phyloP scores from a whole-genome alignment of 2,797 vertebrate species.

The Allobates femoralis region DNA sequence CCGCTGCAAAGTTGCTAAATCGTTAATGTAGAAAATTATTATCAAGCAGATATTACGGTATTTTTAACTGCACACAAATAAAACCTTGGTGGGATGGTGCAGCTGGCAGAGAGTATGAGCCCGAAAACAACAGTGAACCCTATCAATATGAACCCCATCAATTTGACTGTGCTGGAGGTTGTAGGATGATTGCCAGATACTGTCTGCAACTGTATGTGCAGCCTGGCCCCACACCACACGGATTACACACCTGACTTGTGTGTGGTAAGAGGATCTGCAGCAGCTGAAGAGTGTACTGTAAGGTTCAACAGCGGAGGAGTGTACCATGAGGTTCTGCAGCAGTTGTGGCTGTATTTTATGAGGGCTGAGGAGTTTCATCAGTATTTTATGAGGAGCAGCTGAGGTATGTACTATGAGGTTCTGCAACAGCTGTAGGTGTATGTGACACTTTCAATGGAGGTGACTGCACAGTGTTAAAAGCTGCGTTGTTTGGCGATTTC shows the following conservation, averaged over 20 bases:
- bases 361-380: too few relatives aligned
- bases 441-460: not conserved
- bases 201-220: too few relatives aligned
- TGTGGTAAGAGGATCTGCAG: not conserved
- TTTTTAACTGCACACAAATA: slow-evolving; percentile 23
- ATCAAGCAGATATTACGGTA: not conserved
- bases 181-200: too few relatives aligned
- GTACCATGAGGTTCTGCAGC: not conserved
- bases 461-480: too few relatives aligned
- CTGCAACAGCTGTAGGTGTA: not conserved
- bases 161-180: too few relatives aligned
- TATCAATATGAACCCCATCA: too few relatives aligned
- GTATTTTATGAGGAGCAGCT: not conserved
- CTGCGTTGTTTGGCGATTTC: too few relatives aligned
- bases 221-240: too few relatives aligned
- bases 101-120: not conserved
- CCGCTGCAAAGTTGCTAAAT: slow-evolving; percentile 65
- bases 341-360: not conserved
- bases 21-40: slow-evolving; percentile 80
- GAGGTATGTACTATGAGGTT: not conserved
- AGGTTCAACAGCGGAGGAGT: not conserved
- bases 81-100: not conserved
- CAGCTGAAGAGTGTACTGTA: not conserved
- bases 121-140: not conserved
- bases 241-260: too few relatives aligned